Conservation (phyloP, 2,797 vertebrate genomes). For the Spheniscus humboldti region DNA sequence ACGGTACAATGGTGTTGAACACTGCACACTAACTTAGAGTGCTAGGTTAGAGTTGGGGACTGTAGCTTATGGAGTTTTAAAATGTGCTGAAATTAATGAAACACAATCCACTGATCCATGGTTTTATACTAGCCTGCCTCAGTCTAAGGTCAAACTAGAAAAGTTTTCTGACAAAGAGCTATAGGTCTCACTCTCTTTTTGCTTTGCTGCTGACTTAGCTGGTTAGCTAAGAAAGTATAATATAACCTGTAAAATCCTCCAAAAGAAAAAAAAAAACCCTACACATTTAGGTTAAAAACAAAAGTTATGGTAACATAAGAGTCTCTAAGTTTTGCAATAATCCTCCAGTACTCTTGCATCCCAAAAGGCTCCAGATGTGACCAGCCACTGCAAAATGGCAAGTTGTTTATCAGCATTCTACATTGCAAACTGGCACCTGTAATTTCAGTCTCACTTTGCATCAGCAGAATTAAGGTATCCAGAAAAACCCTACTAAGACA, state of each 20-base stretch:
- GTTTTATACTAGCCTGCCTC: slow-evolving; percentile 67
- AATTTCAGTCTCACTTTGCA: slow-evolving; percentile 73
- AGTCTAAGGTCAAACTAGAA: slow-evolving; percentile 72
- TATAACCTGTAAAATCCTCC: slow-evolving; percentile 7
- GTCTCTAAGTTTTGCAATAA: slow-evolving; percentile 80
- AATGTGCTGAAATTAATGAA: slow-evolving; percentile 25
- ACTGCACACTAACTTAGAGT: neutral
- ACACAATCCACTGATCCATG: slow-evolving; percentile 61
- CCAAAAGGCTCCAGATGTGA: slow-evolving; percentile 80
- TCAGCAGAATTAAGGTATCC: slow-evolving; percentile 68
- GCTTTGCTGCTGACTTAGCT: slow-evolving; percentile 48
- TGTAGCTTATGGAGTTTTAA: neutral
- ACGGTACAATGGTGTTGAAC: neutral
- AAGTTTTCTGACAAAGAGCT: slow-evolving; percentile 71
- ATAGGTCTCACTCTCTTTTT: slow-evolving; percentile 15
- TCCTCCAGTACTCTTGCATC: slow-evolving; percentile 77
- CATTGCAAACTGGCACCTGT: slow-evolving; percentile 70
- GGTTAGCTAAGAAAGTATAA: slow-evolving; percentile 23
- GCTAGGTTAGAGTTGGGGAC: neutral
- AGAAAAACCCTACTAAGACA: slow-evolving; percentile 28
- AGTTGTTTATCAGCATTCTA: slow-evolving; percentile 77
- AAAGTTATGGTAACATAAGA: slow-evolving; percentile 70
- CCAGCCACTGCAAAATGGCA: slow-evolving; percentile 79
- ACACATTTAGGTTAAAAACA: slow-evolving; percentile 75
- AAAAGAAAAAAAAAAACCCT: neutral